These are phyloP conservation scores for Pseudomyrmex flavicornis DNA, from an alignment of 1,140 invertebrate species.

Conservation along the genomic window DNA sequence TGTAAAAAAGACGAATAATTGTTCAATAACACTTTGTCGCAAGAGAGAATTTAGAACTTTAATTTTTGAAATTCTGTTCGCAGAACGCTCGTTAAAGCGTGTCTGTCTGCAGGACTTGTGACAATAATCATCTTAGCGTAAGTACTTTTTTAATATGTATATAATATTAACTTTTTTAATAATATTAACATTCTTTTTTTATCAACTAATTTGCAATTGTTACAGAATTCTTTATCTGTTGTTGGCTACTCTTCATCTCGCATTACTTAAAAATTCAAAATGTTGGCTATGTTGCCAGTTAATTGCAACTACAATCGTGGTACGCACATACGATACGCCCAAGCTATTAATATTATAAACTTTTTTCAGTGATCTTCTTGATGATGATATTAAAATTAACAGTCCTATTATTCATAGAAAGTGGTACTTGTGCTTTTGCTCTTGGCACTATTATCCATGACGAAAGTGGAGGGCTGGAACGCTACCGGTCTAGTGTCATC, in stretches of 20 bases:
- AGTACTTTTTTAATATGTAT: not conserved
- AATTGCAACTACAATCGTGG: slow-evolving; percentile 18
- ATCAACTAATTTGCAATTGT: not conserved
- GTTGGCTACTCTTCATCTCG: slow-evolving; percentile 13
- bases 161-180: not conserved
- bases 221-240: slow-evolving; percentile 32
- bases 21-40: too few relatives aligned
- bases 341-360: slow-evolving; percentile 17
- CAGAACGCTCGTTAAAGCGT: slow-evolving; percentile 4
- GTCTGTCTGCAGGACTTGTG: slow-evolving; percentile 4
- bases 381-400: slow-evolving; percentile 23
- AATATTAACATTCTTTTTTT: not conserved
- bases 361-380: slow-evolving; percentile 8
- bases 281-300: slow-evolving; percentile 25
- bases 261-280: slow-evolving; percentile 16
- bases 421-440: slow-evolving; percentile 40
- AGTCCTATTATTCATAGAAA: slow-evolving; percentile 45
- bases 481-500: slow-evolving; percentile 29
- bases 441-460: slow-evolving; percentile 37
- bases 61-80: not conserved
- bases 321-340: not conserved
- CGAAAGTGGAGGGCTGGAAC: slow-evolving; percentile 43
- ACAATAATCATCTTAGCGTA: slow-evolving; percentile 23
- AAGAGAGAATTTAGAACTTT: not conserved
- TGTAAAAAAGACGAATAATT: too few relatives aligned